Evolutionary conservation across 1,140 invertebrate genomes (phyloP), one percentile per base, ranked within the genome.

Genomic region (Reticulitermes speratus): DNA sequence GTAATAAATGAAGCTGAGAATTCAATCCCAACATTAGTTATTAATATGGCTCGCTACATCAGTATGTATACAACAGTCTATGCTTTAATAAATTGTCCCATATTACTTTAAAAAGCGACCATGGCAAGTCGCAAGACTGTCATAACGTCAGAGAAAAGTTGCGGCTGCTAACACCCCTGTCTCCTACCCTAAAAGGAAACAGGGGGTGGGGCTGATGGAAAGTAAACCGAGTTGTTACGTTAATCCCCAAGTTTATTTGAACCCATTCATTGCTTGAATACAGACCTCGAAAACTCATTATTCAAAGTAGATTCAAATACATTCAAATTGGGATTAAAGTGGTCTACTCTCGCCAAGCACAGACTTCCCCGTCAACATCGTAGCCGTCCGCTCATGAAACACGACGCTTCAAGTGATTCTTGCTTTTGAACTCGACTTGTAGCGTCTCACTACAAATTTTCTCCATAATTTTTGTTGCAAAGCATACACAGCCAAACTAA

Each of bases 321-420:
- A 75, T 75, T 75, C 65, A 75, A 75, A 75, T 75, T 75, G 65
- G 65, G 65, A 75, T 75, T 75, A 75, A 75, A 75, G 65, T 75
- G 65, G 25, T 75, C 65, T 30, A 7, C 65, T 75, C 14, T 75
- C 65, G 7, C 65, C n/a, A 55, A 55, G 19, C 52, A 16, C 52
- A 0, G 14, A 55, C 16, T 30, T 75, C 65, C 9, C 65, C 14
- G n/a, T 2, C 65, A 8, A 75, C n/a, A 6, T 75, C n/a, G 25
- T 25, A 75, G n/a, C 9, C 65, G 65, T 75, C n/a, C 2, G 25
- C n/a, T 75, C 25, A 9, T 75, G 65, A 75, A 75, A 30, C 5
- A n/a, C n/a, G 65, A 30, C 14, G 65, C 25, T 75, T 75, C 9
- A n/a, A 55, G n/a, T n/a, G n/a, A 11, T 30, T 75, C 25, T n/a